Base-by-base conservation (phyloP, 2,888 invertebrate genomes). In the Drosophila pegasa region DNA sequence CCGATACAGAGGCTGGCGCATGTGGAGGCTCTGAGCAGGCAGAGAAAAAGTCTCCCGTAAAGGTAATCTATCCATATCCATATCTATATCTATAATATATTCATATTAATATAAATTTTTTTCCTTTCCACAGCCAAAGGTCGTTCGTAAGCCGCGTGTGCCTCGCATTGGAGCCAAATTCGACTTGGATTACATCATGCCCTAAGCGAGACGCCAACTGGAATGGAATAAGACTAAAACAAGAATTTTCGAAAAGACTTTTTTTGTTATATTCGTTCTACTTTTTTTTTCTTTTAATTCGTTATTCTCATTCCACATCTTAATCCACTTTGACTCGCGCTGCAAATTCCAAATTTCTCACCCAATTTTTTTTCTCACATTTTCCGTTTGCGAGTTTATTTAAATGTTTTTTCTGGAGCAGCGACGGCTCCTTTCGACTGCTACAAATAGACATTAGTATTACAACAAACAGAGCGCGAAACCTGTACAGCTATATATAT, bases 121-220 rank as follows among this genome's bases (percentile, higher is more conserved):
- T 1, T 20, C 6, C 16, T 62, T 22, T 20, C n/a, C 22, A 2
- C 20, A 71, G 75, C 68, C 59, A 25, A 63, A 60, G 50, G 33
- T 67, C 3, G 48, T 47, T 12, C 66, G 79, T 9, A 89, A 79
- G 18, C 81, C 72, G 45, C 88, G 89, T 2, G 54, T 78, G 18
- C 90, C 90, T 2, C 88, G 89, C 29, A 90, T 90, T 37, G 88
- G 86, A 5, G 90, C 90, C 48, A 89, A 80, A 70, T 90, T 90
- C 52, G 90, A 90, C 65, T 66, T 80, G 57, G 88, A 89, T 3
- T 77, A 86, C 25, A 71, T 76, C 2, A 45, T 73, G 40, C 65
- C 78, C n/a, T 83, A 65, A 64, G 45, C 16, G 47, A 29, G 29
- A 52, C 29, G 1, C 1, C 3, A 3, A 41, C 45, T 10, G 16